A percentile compares a stretch with the other conserved stretches of the same genome.
phyloP scores from a whole-genome alignment of 1,140 invertebrate genomes.

The Pseudachorutes palmiensis region DNA sequence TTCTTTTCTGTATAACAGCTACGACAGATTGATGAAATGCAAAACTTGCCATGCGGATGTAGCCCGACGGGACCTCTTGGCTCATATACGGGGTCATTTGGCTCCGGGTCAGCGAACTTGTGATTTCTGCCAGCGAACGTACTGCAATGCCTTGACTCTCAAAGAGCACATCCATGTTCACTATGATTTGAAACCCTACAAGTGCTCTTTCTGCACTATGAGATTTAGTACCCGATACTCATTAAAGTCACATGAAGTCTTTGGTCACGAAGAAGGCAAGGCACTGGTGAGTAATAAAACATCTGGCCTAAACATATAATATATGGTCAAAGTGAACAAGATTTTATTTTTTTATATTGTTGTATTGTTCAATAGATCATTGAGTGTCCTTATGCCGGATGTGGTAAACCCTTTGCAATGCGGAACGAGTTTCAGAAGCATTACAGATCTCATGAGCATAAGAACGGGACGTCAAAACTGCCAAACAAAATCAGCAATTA shows the following conservation, averaged over 20 bases:
- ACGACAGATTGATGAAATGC: not conserved
- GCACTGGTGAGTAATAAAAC: not conserved
- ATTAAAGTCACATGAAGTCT: constrained; percentile 2
- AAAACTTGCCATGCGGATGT: not conserved
- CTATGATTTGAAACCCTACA: constrained; percentile 4
- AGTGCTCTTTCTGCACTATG: not conserved
- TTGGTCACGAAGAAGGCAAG: not conserved
- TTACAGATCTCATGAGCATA: not conserved
- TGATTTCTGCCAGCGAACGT: not conserved
- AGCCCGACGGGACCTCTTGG: not conserved
- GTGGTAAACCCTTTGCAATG: not conserved
- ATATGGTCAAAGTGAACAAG: too few relatives aligned
- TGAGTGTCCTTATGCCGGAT: not conserved
- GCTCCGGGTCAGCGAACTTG: not conserved
- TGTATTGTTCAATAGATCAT: too few relatives aligned
- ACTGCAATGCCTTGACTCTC: not conserved
- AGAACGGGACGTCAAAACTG: not conserved
- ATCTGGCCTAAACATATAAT: too few relatives aligned
- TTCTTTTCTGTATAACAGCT: not conserved
- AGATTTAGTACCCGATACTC: not conserved
- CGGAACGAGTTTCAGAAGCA: not conserved
- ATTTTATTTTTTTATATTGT: too few relatives aligned
- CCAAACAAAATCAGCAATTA: not conserved
- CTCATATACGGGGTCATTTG: constrained; percentile 4
- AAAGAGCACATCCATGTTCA: constrained; percentile 3